Percentiles rank a stretch among this genome's conserved stretches.
Evolutionary conservation across 2,113 vertebrate genomes (phyloP).

Genomic region (Tor tambroides): DNA sequence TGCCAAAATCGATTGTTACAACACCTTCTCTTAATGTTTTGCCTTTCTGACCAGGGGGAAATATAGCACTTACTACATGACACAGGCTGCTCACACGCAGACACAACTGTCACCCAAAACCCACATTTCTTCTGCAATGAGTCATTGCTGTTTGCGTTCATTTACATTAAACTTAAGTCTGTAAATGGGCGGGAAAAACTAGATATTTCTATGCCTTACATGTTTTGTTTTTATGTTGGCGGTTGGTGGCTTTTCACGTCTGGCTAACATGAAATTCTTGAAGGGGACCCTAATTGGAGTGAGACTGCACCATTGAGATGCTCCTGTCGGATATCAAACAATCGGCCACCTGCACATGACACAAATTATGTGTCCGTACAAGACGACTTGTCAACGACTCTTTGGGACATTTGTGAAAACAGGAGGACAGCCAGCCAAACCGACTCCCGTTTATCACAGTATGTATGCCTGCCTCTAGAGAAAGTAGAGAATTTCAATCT

Average conservation of each 20-base stretch:
- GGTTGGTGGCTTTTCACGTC: slow-evolving; percentile 57
- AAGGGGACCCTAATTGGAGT: slow-evolving; percentile 67
- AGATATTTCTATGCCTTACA: not conserved
- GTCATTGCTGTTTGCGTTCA: slow-evolving; percentile 45
- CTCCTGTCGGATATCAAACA: slow-evolving; percentile 59
- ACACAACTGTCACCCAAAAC: slow-evolving; percentile 39
- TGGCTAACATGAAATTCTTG: slow-evolving; percentile 76
- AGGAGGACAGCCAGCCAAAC: slow-evolving; percentile 46
- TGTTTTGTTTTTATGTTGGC: slow-evolving; percentile 62
- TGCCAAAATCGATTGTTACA: slow-evolving; percentile 58
- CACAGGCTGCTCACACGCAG: slow-evolving; percentile 17
- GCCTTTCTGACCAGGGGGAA: slow-evolving; percentile 39
- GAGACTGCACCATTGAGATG: slow-evolving; percentile 62
- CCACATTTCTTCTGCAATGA: slow-evolving; percentile 40
- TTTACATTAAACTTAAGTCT: slow-evolving; percentile 10
- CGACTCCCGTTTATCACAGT: slow-evolving; percentile 37
- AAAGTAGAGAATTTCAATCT: slow-evolving; percentile 9
- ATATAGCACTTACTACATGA: slow-evolving; percentile 24
- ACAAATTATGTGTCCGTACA: slow-evolving; percentile 38
- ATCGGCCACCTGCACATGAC: slow-evolving; percentile 76
- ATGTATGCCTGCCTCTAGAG: slow-evolving; percentile 32
- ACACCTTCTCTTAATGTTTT: slow-evolving; percentile 55
- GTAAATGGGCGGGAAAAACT: not conserved
- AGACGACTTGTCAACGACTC: slow-evolving; percentile 47
- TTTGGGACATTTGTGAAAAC: slow-evolving; percentile 50